These are phyloP conservation scores for Argyrosomus japonicus DNA, from an alignment of 2,113 vertebrate genomes.

Conservation along the genomic window DNA sequence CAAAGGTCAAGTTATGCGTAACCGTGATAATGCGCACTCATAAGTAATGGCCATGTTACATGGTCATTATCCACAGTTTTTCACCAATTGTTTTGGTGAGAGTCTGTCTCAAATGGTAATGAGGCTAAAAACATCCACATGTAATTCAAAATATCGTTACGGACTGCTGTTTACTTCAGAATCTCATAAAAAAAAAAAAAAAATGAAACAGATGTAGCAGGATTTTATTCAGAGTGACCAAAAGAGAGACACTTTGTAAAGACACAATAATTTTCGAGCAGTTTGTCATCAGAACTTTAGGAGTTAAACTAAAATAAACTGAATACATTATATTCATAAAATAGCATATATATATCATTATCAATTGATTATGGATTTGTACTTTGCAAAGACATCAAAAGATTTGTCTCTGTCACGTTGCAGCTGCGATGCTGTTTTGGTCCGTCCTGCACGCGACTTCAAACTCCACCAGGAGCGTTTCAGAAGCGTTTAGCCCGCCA, in stretches of 20 bases:
- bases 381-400: background rate
- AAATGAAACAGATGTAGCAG: conserved; percentile 16
- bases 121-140: conserved; percentile 37
- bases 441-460: too few species aligned
- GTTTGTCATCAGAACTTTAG: background rate
- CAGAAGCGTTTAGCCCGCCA: too few species aligned
- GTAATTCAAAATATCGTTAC: conserved; percentile 39
- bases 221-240: conserved; percentile 14
- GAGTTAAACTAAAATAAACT: background rate
- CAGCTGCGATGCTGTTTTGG: too few species aligned
- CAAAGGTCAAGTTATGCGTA: conserved; percentile 56
- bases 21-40: conserved; percentile 43
- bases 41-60: conserved; percentile 50
- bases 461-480: too few species aligned
- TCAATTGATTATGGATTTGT: background rate
- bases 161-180: conserved; percentile 18
- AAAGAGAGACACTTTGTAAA: background rate
- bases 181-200: conserved; percentile 23
- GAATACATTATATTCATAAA: background rate
- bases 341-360: too few species aligned
- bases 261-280: background rate
- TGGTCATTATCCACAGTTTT: conserved; percentile 54
- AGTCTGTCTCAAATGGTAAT: conserved; percentile 53
- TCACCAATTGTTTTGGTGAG: conserved; percentile 35
- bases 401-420: background rate